Percentiles rank a stretch among this genome's conserved stretches.
phyloP scores from a whole-genome alignment of 1,140 invertebrate genomes.

The Heliothis subflexa region DNA sequence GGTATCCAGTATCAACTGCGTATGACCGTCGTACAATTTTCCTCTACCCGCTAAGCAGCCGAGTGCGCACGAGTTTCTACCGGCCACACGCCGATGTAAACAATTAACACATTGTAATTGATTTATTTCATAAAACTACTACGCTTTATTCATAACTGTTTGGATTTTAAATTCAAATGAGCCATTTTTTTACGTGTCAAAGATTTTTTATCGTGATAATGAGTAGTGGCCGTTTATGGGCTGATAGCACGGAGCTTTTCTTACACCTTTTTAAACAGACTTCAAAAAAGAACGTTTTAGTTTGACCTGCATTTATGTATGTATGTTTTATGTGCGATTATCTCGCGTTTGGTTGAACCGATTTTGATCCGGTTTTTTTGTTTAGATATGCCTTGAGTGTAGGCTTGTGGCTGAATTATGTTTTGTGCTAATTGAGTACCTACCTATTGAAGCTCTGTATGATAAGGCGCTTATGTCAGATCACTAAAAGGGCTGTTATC shows the following conservation, averaged over 20 bases:
- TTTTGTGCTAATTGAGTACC: too few species aligned
- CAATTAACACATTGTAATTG: slow-evolving; percentile 48
- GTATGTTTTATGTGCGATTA: too few species aligned
- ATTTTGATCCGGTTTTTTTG: too few species aligned
- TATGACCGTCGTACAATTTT: slow-evolving; percentile 19
- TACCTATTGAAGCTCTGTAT: too few species aligned
- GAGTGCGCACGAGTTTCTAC: slow-evolving; percentile 45
- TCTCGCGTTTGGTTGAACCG: too few species aligned
- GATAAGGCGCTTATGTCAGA: too few species aligned
- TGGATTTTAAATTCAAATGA: slow-evolving; percentile 19
- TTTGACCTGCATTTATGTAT: too few species aligned
- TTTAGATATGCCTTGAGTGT: too few species aligned
- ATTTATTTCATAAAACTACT: slow-evolving; percentile 41
- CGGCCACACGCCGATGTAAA: slow-evolving; percentile 41
- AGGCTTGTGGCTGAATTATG: too few species aligned
- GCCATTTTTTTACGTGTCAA: slow-evolving; percentile 25
- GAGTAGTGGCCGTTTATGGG: neutral
- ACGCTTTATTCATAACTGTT: slow-evolving; percentile 37
- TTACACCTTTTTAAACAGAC: neutral
- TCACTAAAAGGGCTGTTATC: too few species aligned
- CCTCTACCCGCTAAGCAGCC: slow-evolving; percentile 34
- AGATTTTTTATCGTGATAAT: slow-evolving; percentile 18
- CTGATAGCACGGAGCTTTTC: neutral
- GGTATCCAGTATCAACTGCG: slow-evolving; percentile 16
- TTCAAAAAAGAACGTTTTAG: too few species aligned